phyloP scores from a whole-genome alignment of 1,140 invertebrate species.

The Elysia chlorotica region DNA sequence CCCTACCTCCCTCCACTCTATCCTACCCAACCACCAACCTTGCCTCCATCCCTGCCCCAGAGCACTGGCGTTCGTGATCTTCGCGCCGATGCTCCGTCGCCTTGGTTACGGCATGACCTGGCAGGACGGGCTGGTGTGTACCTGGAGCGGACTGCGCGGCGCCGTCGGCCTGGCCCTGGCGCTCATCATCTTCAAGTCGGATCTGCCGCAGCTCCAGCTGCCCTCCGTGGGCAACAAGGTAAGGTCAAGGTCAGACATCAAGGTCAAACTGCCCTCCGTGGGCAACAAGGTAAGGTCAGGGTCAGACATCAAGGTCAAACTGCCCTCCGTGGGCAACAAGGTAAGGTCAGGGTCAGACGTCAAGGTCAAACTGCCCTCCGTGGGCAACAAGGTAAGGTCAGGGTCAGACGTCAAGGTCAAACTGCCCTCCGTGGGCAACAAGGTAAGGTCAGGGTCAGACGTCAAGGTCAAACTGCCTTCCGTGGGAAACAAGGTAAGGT shows the following conservation, averaged over 20 bases:
- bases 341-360: no score
- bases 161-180: slow-evolving; percentile 63
- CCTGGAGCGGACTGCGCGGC: slow-evolving; percentile 64
- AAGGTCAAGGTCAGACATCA: no score
- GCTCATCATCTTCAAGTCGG: slow-evolving; percentile 56
- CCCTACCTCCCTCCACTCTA: no score
- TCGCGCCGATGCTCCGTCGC: slow-evolving; percentile 58
- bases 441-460: no score
- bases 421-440: no score
- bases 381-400: slow-evolving; percentile 44
- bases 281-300: slow-evolving; percentile 41
- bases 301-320: no score
- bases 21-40: not conserved
- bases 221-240: slow-evolving; percentile 44
- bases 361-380: slow-evolving; percentile 41
- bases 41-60: slow-evolving; percentile 30
- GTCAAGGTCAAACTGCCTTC: no score
- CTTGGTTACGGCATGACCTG: slow-evolving; percentile 63
- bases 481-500: no score
- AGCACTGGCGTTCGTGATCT: slow-evolving; percentile 55
- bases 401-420: no score
- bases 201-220: slow-evolving; percentile 38
- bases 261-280: slow-evolving; percentile 44
- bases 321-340: slow-evolving; percentile 40
- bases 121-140: slow-evolving; percentile 60